Conservation (phyloP, 2,113 vertebrate genomes). For the Neolamprologus caudopunctatus region DNA sequence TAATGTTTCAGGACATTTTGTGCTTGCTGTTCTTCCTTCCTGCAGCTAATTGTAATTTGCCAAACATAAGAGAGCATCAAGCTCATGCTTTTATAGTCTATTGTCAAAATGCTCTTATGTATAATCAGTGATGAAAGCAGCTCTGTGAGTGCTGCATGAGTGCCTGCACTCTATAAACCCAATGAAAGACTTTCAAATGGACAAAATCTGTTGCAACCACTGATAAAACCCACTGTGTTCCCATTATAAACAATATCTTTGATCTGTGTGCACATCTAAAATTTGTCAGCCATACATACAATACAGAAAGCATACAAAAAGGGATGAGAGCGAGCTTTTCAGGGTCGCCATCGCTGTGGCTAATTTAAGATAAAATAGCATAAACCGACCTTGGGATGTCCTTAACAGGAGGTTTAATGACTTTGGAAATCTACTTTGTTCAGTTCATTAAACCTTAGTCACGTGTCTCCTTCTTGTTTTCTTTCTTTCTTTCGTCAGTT, state of each 20-base stretch:
- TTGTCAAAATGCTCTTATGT: not conserved
- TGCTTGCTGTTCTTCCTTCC: not conserved
- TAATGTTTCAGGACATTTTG: not conserved
- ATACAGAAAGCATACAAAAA: not conserved
- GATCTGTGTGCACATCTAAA: not conserved
- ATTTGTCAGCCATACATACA: not conserved
- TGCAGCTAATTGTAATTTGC: not conserved
- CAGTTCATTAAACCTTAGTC: constrained; percentile 30
- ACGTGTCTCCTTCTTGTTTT: not conserved
- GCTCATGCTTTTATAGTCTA: not conserved
- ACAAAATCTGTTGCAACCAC: not conserved
- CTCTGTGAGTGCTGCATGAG: not conserved
- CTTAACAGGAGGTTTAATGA: constrained; percentile 27
- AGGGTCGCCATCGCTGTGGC: not conserved
- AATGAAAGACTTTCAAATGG: constrained; percentile 6
- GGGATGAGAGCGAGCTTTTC: not conserved
- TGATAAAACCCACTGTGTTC: not conserved
- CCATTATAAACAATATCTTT: not conserved
- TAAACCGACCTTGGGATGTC: constrained; percentile 34
- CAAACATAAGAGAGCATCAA: not conserved
- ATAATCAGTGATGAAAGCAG: not conserved
- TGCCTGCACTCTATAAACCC: not conserved
- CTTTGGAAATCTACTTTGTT: constrained; percentile 4
- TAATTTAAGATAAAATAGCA: not conserved
- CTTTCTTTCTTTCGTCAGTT: not conserved